Base-by-base conservation (phyloP, 1,140 invertebrate species). In the Hylaeus volcanicus region DNA sequence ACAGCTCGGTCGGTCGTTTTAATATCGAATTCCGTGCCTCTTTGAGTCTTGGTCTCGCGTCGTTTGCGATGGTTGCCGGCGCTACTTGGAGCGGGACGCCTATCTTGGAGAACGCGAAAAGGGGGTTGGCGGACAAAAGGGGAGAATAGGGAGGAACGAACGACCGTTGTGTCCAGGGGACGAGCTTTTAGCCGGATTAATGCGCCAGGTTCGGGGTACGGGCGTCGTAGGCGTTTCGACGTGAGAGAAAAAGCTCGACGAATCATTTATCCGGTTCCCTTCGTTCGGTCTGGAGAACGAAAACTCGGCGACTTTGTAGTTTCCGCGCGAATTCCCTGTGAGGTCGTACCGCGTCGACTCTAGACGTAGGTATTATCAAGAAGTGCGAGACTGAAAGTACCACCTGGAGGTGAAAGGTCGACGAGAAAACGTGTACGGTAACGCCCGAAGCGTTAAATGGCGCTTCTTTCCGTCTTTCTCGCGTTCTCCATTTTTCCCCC, bases 111-210 rank as follows among this genome's bases (percentile, higher is more conserved):
- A 39, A 56, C 53, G 43, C 5, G 6, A 72, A 58, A 37, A 70
- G 8, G 5, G 15, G 51, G 39, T 12, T 1, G 39, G 6, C n/a
- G 37, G 9, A 61, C 55, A 11, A 77, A 61, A 60, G 71, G 26
- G 63, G 26, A 60, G 61, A 63, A 26, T 11, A 48, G 60, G 8
- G 39, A 8, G 41, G 51, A 51, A 0, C 55, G 58, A 39, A 56
- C 51, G 14, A 14, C n/a, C 39, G 43, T 82, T 70, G 64, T 53
- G 66, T 77, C 58, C 51, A 53, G 53, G 74, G 80, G 74, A 15
- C 53, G 74, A 87, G 90, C 90, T 91, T 91, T 92, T 92, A 92
- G 90, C 85, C 79, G 89, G 86, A 92, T 92, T 92, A 92, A 90
- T 90, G 81, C 76, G 73, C 80, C 51, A 3, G 75, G 43, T 14